These are phyloP conservation scores for Epicauta chinensis DNA, from an alignment of 1,140 invertebrate species.

Conservation along the genomic window DNA sequence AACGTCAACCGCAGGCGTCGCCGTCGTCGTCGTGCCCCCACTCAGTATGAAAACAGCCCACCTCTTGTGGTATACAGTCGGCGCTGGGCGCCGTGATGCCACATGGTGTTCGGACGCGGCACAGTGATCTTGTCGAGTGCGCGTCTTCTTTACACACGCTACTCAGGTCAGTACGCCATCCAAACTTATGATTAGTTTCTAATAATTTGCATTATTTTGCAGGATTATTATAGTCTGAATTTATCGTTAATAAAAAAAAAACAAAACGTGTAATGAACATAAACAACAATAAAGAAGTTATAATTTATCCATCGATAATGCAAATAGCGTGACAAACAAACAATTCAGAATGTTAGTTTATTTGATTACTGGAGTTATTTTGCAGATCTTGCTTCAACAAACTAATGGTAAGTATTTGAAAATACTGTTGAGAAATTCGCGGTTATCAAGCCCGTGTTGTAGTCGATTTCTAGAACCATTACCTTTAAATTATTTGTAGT, in stretches of 20 bases:
- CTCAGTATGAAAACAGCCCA: conserved; percentile 3
- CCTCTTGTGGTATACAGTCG: conserved; percentile 23
- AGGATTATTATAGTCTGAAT: too few species aligned
- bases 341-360: conserved; percentile 13
- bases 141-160: too few species aligned
- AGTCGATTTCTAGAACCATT: too few species aligned
- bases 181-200: too few species aligned
- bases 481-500: too few species aligned
- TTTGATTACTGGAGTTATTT: conserved; percentile 11
- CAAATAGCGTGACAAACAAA: conserved; percentile 12
- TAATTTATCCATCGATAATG: conserved; percentile 8
- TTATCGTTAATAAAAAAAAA: too few species aligned
- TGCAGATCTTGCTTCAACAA: conserved; percentile 16
- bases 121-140: background rate
- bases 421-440: too few species aligned
- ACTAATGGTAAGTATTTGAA: conserved; percentile 13
- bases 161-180: too few species aligned
- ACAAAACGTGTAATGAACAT: conserved; percentile 9
- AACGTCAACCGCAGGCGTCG: conserved; percentile 27
- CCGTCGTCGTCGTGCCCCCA: conserved; percentile 15
- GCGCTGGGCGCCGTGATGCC: conserved; percentile 13
- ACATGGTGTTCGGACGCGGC: conserved; percentile 30
- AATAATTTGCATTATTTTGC: too few species aligned
- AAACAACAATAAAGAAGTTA: conserved; percentile 1
- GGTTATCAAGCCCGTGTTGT: too few species aligned